phyloP scores from a whole-genome alignment of 2,888 invertebrate species.

The Dasypolia templi region DNA sequence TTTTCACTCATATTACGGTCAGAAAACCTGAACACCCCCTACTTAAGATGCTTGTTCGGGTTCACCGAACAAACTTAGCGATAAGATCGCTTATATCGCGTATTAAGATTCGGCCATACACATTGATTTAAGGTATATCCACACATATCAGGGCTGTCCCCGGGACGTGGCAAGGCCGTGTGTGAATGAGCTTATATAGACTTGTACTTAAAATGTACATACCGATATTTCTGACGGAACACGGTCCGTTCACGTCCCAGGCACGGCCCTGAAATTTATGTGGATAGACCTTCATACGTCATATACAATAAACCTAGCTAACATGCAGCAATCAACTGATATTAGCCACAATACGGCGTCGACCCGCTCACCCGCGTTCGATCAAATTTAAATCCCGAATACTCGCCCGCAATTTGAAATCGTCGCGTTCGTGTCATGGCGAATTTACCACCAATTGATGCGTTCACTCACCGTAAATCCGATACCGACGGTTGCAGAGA shows the following conservation, averaged over 20 bases:
- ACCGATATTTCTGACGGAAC: neutral
- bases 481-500: slow-evolving; percentile 98
- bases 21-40: no score
- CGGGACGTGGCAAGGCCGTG: neutral
- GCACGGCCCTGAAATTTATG: neutral
- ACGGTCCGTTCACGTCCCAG: neutral
- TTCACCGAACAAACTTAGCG: neutral
- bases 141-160: neutral
- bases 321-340: slow-evolving; percentile 13
- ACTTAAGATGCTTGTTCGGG: no score
- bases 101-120: neutral
- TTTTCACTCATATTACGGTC: neutral
- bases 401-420: slow-evolving; percentile 6
- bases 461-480: slow-evolving; percentile 96
- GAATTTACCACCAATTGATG: slow-evolving; percentile 34
- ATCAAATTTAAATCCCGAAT: slow-evolving; percentile 47
- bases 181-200: neutral
- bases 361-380: slow-evolving; percentile 7
- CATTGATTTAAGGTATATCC: neutral
- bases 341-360: slow-evolving; percentile 5
- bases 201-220: no score
- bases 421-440: slow-evolving; percentile 40
- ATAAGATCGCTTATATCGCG: neutral
- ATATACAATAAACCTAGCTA: neutral
- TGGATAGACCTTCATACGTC: neutral